Conservation (phyloP, 2,797 vertebrate species). For the Malacoraja senta region DNA sequence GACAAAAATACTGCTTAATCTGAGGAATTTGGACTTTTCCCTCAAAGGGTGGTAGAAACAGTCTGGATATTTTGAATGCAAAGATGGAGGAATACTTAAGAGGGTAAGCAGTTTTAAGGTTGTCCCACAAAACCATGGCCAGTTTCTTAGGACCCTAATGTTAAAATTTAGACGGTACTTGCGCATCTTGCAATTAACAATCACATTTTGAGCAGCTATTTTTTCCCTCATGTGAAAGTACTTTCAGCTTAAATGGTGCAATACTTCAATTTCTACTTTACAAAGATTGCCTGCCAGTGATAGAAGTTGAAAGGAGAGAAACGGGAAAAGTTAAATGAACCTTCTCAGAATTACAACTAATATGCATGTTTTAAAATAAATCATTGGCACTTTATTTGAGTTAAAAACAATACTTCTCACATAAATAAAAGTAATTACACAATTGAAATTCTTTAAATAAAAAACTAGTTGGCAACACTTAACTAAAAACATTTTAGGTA, state of each 20-base stretch:
- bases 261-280: background rate
- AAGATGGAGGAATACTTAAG: too few species aligned
- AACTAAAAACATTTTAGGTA: background rate
- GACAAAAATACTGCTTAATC: too few species aligned
- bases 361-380: background rate
- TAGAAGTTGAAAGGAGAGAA: too few species aligned
- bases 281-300: background rate
- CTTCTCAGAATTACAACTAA: background rate
- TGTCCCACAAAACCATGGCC: too few species aligned
- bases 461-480: background rate
- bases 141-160: too few species aligned
- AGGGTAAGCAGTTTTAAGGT: too few species aligned
- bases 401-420: background rate
- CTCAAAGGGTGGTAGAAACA: too few species aligned
- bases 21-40: too few species aligned
- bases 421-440: background rate
- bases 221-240: background rate
- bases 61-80: too few species aligned
- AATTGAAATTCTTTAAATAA: slow-evolving; percentile 22
- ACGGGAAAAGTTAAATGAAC: background rate
- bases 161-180: too few species aligned
- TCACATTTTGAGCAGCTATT: background rate
- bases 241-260: background rate
- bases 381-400: slow-evolving; percentile 18
- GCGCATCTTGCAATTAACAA: too few species aligned